phyloP scores from a whole-genome alignment of 2,113 vertebrate species.

The Leptodactylus fuscus region DNA sequence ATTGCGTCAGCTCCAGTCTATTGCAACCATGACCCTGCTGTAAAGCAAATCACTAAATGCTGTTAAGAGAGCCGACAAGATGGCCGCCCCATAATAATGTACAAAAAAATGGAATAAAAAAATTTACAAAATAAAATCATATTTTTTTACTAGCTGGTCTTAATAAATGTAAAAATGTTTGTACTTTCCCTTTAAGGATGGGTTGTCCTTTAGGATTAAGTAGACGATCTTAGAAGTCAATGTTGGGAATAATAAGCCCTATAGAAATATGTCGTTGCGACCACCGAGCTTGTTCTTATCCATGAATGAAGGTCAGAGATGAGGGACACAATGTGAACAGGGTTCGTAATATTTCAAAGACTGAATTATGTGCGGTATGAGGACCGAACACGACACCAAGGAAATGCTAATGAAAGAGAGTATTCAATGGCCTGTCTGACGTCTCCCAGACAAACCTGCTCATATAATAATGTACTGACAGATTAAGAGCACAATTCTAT shows the following conservation, averaged over 20 bases:
- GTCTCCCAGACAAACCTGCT: slow-evolving; percentile 1
- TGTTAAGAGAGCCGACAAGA: too few species aligned
- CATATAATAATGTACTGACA: slow-evolving; percentile 33
- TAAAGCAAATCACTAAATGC: too few species aligned
- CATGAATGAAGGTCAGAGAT: neutral
- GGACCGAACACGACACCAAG: slow-evolving; percentile 14
- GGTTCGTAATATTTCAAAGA: slow-evolving; percentile 26
- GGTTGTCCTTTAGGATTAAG: neutral
- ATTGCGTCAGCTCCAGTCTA: too few species aligned
- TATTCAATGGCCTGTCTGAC: slow-evolving; percentile 22
- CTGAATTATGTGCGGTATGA: neutral
- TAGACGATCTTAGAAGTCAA: neutral
- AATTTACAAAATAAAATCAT: too few species aligned
- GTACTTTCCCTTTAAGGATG: too few species aligned
- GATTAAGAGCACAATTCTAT: slow-evolving; percentile 26
- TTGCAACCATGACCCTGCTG: too few species aligned
- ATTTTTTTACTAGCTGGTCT: too few species aligned
- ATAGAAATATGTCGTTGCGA: neutral
- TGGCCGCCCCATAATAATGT: too few species aligned
- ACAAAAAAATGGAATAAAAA: too few species aligned
- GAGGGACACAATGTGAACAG: neutral
- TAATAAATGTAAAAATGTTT: too few species aligned
- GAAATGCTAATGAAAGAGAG: slow-evolving; percentile 27
- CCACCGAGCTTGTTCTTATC: neutral
- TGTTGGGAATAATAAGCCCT: neutral